Conservation (phyloP, 2,113 vertebrate genomes). For the Himantopus leucocephalus region DNA sequence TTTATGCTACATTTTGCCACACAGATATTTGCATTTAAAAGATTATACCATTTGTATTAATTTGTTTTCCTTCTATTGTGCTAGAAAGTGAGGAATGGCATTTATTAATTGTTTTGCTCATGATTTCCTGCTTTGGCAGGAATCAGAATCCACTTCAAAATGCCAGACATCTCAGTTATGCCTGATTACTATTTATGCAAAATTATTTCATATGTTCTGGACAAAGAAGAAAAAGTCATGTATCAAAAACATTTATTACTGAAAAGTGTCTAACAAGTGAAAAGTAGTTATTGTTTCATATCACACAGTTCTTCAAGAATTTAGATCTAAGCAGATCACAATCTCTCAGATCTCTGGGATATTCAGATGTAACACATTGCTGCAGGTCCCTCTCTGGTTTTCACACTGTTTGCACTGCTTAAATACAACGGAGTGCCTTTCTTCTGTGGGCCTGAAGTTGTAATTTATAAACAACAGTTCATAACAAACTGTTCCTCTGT, state of each 20-base stretch:
- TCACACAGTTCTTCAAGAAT: background rate
- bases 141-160: background rate
- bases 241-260: background rate
- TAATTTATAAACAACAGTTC: background rate
- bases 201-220: background rate
- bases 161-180: background rate
- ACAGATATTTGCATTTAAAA: background rate
- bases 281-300: background rate
- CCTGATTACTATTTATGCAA: background rate
- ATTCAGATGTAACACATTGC: background rate
- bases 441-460: background rate
- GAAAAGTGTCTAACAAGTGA: background rate
- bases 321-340: background rate
- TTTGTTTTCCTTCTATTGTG: background rate
- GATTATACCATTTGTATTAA: background rate
- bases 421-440: background rate
- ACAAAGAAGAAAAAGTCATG: background rate
- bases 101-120: background rate
- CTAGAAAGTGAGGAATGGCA: background rate
- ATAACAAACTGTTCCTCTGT: background rate
- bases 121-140: background rate
- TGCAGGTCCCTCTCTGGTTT: background rate
- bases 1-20: background rate
- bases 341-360: background rate
- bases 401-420: background rate